Conservation (phyloP, 2,888 invertebrate species). For the Polymixis flavicincta region DNA sequence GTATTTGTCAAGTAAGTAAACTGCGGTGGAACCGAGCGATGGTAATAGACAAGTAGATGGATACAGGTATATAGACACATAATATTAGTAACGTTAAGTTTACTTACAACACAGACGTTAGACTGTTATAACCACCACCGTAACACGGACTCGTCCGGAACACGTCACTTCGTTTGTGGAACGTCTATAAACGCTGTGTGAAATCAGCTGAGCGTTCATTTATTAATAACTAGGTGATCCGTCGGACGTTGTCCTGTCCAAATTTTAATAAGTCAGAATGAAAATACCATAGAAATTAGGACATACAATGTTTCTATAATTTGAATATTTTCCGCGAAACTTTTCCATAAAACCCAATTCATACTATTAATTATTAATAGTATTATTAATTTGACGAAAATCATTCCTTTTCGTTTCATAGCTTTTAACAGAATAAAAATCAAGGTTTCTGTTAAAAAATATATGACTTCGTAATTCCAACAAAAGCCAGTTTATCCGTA, state of each 20-base stretch:
- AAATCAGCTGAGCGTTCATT: slow-evolving; percentile 72
- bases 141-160: slow-evolving; percentile 74
- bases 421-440: too few species aligned
- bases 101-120: slow-evolving; percentile 88
- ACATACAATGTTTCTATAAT: too few species aligned
- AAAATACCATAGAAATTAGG: too few species aligned
- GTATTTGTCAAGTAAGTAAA: slow-evolving; percentile 24
- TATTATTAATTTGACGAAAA: too few species aligned
- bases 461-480: too few species aligned
- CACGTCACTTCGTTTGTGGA: slow-evolving; percentile 75
- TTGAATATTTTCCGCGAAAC: too few species aligned
- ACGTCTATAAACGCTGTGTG: slow-evolving; percentile 63
- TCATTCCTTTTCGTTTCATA: too few species aligned
- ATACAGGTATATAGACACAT: slow-evolving; percentile 62
- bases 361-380: too few species aligned
- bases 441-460: too few species aligned
- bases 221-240: not conserved
- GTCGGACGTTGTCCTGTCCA: not conserved
- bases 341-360: too few species aligned
- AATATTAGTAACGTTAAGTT: slow-evolving; percentile 86
- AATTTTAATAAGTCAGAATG: too few species aligned
- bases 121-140: slow-evolving; percentile 85
- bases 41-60: slow-evolving; percentile 50
- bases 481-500: too few species aligned
- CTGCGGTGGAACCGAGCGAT: slow-evolving; percentile 40